Percentiles rank a stretch among this genome's conserved stretches.
These are phyloP conservation scores for Leptopilina syphax DNA, from an alignment of 2,888 invertebrate genomes.

Conservation along the genomic window DNA sequence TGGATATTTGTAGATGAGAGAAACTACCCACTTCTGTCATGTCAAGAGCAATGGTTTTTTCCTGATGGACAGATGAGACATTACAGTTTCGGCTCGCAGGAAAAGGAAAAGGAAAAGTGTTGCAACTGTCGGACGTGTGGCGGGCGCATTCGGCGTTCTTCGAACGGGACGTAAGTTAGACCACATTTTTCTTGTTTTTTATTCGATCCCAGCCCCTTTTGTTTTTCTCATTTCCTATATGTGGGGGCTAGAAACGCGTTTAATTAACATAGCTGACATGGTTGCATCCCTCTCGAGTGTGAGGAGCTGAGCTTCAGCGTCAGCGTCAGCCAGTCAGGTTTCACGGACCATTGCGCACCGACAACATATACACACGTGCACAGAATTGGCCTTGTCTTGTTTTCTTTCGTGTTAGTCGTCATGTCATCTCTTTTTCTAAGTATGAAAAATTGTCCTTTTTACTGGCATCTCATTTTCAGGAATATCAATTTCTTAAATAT, in stretches of 20 bases:
- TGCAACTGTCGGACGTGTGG: conserved; percentile 65
- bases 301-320: conserved; percentile 37
- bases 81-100: conserved; percentile 51
- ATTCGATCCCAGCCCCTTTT: conserved; percentile 49
- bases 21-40: conserved; percentile 46
- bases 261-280: conserved; percentile 75
- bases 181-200: conserved; percentile 56
- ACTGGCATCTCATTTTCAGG: not conserved
- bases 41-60: conserved; percentile 49
- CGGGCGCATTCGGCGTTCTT: conserved; percentile 64
- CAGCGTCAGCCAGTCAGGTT: conserved; percentile 63
- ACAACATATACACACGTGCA: conserved; percentile 41
- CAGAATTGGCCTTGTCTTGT: conserved; percentile 40
- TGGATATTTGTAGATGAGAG: conserved; percentile 46
- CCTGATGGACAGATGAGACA: conserved; percentile 41
- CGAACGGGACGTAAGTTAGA: conserved; percentile 70
- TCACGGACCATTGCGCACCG: conserved; percentile 68
- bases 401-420: conserved; percentile 24
- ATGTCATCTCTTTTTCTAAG: not conserved
- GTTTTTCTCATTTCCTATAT: conserved; percentile 57
- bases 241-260: conserved; percentile 73
- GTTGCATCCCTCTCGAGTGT: conserved; percentile 60
- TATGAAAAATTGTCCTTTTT: conserved; percentile 20
- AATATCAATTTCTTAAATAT: no score
- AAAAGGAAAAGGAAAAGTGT: conserved; percentile 53